Percentiles rank a stretch among this genome's conserved stretches.
phyloP scores from a whole-genome alignment of 2,888 invertebrate genomes.

The Crioceris asparagi region DNA sequence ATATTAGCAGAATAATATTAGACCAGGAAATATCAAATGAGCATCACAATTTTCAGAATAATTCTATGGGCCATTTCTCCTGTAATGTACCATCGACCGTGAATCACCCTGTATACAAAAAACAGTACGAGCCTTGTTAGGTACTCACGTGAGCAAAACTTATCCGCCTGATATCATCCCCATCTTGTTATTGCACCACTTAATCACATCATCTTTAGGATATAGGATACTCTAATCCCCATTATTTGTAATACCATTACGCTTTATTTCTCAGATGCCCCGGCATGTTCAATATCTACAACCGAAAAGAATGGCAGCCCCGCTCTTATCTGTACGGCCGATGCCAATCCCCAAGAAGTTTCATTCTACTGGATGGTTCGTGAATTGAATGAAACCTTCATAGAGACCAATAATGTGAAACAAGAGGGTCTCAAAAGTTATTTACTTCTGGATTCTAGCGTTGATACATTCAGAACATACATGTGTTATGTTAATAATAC shows the following conservation, averaged over 20 bases:
- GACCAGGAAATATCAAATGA: no score
- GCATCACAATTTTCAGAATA: no score
- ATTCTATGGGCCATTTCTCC: no score
- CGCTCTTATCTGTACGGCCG: constrained; percentile 68
- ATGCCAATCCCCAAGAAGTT: constrained; percentile 68
- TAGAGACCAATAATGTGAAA: constrained; percentile 48
- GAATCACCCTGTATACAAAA: no score
- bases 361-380: constrained; percentile 77
- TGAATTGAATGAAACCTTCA: constrained; percentile 70
- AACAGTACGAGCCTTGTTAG: no score
- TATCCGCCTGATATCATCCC: no score
- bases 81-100: no score
- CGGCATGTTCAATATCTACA: constrained; percentile 71
- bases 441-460: constrained; percentile 51
- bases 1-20: no score
- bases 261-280: constrained; percentile 54
- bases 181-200: no score
- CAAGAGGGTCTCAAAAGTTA: constrained; percentile 46
- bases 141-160: no score
- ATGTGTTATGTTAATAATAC: constrained; percentile 77
- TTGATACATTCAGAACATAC: constrained; percentile 64
- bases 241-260: neutral
- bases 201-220: no score
- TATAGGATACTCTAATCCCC: no score
- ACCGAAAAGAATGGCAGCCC: constrained; percentile 59